Evolutionary conservation across 2,797 vertebrate genomes (phyloP), one percentile per base, ranked within the genome.

Genomic region (Cetoscarus ocellatus): DNA sequence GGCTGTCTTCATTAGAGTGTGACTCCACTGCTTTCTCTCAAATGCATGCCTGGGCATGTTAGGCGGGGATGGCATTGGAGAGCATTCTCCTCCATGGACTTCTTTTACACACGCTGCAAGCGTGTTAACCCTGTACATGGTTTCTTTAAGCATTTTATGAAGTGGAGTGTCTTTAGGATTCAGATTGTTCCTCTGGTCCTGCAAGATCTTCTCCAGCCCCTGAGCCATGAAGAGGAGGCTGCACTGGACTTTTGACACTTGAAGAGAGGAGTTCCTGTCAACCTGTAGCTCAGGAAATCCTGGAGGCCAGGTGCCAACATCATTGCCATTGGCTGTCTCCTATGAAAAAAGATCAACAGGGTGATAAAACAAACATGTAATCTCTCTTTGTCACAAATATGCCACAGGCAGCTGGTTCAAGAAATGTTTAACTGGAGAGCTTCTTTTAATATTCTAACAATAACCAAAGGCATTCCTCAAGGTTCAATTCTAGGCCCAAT

Each of bases 21-120:
- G 61, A 53, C 79, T 76, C 93, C 93, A 95, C 75, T 82, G 82
- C 70, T 92, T 93, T 61, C 42, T 86, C 0, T 60, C 7, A 72
- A 91, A 92, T 0, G 0, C 0, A 0, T 39, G 0, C 1, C 0
- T 3, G 2, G 75, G 73, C 1, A 69, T 47, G 0, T 0, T 0
- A 1, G 80, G 75, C 2, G 49, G 67, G 0, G 3, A 0, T 0
- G 67, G 79, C 1, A 54, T 3, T 0, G 13, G 1, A 9, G 69
- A 27, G 63, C 92, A 91, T 0, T 57, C 14, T 4, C 52, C 71
- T 15, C 40, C 43, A 1, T 88, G 3, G 4, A 1, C 6, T 0
- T 0, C 0, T 3, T 27, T 54, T 5, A 79, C 0, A 45, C 89
- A 91, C 0, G 0, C 0, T 0, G 5, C 2, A 0, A 91, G 80